Base-by-base conservation (phyloP, 2,113 vertebrate species). In the Zosterops japonicus region DNA sequence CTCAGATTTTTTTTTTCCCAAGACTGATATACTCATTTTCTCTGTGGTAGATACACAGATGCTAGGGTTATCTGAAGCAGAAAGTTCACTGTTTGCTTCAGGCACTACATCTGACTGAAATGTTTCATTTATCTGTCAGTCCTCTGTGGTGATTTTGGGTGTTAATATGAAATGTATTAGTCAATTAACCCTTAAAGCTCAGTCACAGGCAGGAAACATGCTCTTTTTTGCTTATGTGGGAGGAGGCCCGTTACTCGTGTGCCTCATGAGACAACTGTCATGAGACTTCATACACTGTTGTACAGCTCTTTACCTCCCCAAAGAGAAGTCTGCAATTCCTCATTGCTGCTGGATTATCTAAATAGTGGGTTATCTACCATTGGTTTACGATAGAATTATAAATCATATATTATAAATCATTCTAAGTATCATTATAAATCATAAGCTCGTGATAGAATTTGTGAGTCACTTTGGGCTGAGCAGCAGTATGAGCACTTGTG, bases 81-180 rank as follows among this genome's bases (percentile, higher is more conserved):
- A 95, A 96, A 96, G 89, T 95, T 96, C 93, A 87, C 27, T n/a
- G 42, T 91, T 96, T 87, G 83, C 95, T 95, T 85, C 88, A 94
- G 89, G 93, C 84, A 21, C 65, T 96, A 76, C 90, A 95, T 94
- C 96, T 98, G 86, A 97, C 87, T 83, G 74, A 91, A 91, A 92
- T 87, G 41, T 95, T 95, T 95, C 50, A 75, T 91, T 94, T 94
- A 25, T 77, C 89, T 94, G 22, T 72, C 83, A 70, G 57, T 92
- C 59, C 52, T 95, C 67, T 74, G 12, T 86, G 57, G 12, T 29
- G n/a, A 86, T 64, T 86, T 83, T 92, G 75, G 22, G 29, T 83
- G 53, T 77, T 92, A 85, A 83, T 86, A 35, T 85, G 49, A 81
- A 81, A 85, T 77, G 11, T 57, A 49, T 60, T 35, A 87, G 46